Evolutionary conservation across 2,888 invertebrate species (phyloP).

Genomic region (Eumacrocentrus americanus): DNA sequence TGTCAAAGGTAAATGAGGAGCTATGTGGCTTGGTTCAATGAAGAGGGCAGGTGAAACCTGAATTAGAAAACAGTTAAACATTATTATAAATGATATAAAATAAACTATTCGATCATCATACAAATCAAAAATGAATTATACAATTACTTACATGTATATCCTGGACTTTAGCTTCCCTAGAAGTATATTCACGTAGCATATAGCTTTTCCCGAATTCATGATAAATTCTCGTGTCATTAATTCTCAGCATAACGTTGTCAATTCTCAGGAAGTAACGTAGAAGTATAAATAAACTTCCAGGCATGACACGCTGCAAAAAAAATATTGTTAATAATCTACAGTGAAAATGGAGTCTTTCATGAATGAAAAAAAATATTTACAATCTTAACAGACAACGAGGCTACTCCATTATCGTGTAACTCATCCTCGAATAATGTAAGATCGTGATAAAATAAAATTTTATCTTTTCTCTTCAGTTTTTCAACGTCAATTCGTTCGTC

Average conservation of each 20-base stretch:
- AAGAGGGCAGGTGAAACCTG: conserved; percentile 68
- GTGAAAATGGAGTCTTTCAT: not conserved
- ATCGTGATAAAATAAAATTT: conserved; percentile 93
- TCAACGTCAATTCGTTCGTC: conserved; percentile 85
- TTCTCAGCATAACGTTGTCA: conserved; percentile 87
- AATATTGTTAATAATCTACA: conserved; percentile 20
- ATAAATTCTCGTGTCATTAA: conserved; percentile 88
- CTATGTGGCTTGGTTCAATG: conserved; percentile 73
- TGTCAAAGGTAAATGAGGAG: conserved; percentile 69
- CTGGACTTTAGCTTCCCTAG: conserved; percentile 75
- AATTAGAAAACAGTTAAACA: too few species aligned
- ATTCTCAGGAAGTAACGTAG: conserved; percentile 91
- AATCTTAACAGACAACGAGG: conserved; percentile 90
- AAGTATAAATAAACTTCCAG: conserved; percentile 87
- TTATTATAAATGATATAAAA: too few species aligned
- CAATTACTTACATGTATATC: conserved; percentile 69
- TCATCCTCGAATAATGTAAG: conserved; percentile 97
- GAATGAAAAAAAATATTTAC: conserved; percentile 66
- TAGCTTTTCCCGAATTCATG: conserved; percentile 78
- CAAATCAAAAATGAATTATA: too few species aligned
- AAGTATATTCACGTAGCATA: conserved; percentile 82
- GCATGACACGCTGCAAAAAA: conserved; percentile 88
- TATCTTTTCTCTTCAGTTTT: conserved; percentile 84
- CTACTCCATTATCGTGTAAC: conserved; percentile 95
- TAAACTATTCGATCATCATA: too few species aligned